phyloP scores from a whole-genome alignment of 2,797 vertebrate species.

The Coregonus ussuriensis region DNA sequence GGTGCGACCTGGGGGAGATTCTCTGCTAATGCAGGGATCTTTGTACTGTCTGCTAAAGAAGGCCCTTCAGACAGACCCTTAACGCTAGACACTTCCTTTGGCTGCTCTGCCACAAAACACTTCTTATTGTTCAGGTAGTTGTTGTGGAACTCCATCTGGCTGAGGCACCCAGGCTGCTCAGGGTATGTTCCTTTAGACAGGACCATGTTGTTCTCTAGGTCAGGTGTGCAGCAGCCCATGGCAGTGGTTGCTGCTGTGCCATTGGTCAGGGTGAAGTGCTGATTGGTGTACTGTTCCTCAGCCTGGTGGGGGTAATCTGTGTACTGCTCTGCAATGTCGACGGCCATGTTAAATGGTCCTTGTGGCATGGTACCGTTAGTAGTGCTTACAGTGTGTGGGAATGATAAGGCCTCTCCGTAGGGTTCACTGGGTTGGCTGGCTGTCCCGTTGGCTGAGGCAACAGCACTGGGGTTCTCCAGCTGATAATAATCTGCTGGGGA shows the following conservation, averaged over 20 bases:
- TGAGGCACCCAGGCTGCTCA: constrained; percentile 78
- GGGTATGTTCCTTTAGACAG: constrained; percentile 78
- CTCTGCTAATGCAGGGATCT: constrained; percentile 89
- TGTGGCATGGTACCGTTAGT: constrained; percentile 78
- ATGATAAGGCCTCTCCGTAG: constrained; percentile 72
- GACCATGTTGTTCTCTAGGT: constrained; percentile 76
- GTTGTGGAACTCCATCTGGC: constrained; percentile 87
- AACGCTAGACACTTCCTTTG: constrained; percentile 76
- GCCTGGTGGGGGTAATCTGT: constrained; percentile 63
- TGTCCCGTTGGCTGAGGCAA: constrained; percentile 62
- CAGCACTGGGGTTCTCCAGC: constrained; percentile 81
- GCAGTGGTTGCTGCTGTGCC: constrained; percentile 62
- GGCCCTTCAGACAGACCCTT: constrained; percentile 84
- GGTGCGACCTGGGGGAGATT: constrained; percentile 83
- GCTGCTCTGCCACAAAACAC: constrained; percentile 77
- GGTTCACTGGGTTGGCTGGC: constrained; percentile 78
- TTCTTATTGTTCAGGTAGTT: constrained; percentile 93
- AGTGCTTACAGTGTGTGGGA: constrained; percentile 81
- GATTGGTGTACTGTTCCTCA: constrained; percentile 56
- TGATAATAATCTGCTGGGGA: constrained; percentile 90
- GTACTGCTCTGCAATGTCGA: constrained; percentile 79
- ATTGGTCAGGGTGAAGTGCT: constrained; percentile 80
- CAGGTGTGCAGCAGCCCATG: constrained; percentile 83
- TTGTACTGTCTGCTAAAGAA: constrained; percentile 87
- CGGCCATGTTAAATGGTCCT: constrained; percentile 84